Base-by-base conservation (phyloP, 2,888 invertebrate genomes). In the Miltochrista miniata region DNA sequence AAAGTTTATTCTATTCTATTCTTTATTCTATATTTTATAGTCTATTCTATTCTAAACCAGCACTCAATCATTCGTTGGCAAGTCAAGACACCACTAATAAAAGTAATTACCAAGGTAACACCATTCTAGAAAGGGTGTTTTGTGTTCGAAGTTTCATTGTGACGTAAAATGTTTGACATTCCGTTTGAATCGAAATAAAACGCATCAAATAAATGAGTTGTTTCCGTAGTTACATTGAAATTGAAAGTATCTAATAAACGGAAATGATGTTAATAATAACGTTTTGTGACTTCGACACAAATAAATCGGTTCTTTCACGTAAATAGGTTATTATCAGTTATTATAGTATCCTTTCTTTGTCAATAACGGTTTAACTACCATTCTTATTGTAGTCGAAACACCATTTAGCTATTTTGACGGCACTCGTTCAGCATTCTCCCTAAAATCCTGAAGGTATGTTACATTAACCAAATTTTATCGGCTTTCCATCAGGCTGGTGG, bases 41-140 rank as follows among this genome's bases (percentile, higher is more conserved):
- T n/a, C n/a, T n/a, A n/a, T n/a, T n/a, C n/a, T n/a, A n/a, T n/a
- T n/a, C n/a, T n/a, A n/a, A n/a, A n/a, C n/a, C 18, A 24, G 5
- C 18, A 2, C 18, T 24, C 18, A 24, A 5, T 24, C 18, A 5
- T 5, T 24, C 18, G 18, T 24, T 46, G 46, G 11, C n/a, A 11
- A 10, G 39, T 13, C 46, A 50, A 24, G 10, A 45, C 45, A 30
- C 35, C 33, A 49, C 45, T 50, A 24, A 24, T 38, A 44, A 50
- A 34, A 15, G 33, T 44, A 44, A 44, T 38, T 13, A 18, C 38
- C 33, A 14, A 24, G 33, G 31, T 15, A 44, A n/a, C 31, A n/a
- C 34, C 38, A 38, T 33, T 37, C 24, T 13, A 24, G 30, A 31
- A 5, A 9, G 18, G 36, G 31, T 43, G 33, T 12, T n/a, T 34